Percentiles rank a stretch among this genome's conserved stretches.
phyloP scores from a whole-genome alignment of 92 coral and sea anemone species.

The Paramuricea clavata region DNA sequence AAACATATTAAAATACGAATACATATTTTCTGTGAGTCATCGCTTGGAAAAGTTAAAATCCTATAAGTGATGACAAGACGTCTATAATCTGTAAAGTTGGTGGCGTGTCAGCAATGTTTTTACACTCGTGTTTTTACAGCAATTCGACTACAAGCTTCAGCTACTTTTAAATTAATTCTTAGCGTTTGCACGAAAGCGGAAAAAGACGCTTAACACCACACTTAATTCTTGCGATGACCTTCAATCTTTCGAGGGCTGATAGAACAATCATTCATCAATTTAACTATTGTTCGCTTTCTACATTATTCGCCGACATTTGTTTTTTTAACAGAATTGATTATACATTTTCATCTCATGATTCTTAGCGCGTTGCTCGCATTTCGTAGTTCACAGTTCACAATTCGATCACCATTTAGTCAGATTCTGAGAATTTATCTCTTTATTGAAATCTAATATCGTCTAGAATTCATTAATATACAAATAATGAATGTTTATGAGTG shows the following conservation, averaged over 20 bases:
- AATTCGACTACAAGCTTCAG: background rate
- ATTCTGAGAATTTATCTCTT: too few relatives aligned
- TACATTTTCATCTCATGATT: background rate
- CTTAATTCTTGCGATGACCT: background rate
- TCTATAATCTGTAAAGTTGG: slow-evolving; percentile 8
- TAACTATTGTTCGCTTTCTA: background rate
- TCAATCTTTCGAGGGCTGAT: background rate
- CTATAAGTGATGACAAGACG: slow-evolving; percentile 4
- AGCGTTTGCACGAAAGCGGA: background rate
- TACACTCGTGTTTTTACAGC: background rate
- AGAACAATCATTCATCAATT: background rate
- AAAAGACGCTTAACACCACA: slow-evolving; percentile 4
- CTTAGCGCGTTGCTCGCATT: too few relatives aligned
- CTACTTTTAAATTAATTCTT: background rate
- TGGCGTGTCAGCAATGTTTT: slow-evolving; percentile 2
- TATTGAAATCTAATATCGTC: too few relatives aligned
- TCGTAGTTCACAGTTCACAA: too few relatives aligned
- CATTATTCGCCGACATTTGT: background rate
- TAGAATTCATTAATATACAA: too few relatives aligned
- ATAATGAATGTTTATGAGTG: too few relatives aligned
- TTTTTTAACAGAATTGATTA: background rate
- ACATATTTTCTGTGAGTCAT: slow-evolving; percentile 13
- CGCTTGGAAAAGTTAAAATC: slow-evolving; percentile 8
- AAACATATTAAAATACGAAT: background rate
- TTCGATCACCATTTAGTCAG: too few relatives aligned